A percentile compares a stretch with the other conserved stretches of the same genome.
These are phyloP conservation scores for Pitangus sulphuratus DNA, from an alignment of 2,797 vertebrate species.

Conservation along the genomic window DNA sequence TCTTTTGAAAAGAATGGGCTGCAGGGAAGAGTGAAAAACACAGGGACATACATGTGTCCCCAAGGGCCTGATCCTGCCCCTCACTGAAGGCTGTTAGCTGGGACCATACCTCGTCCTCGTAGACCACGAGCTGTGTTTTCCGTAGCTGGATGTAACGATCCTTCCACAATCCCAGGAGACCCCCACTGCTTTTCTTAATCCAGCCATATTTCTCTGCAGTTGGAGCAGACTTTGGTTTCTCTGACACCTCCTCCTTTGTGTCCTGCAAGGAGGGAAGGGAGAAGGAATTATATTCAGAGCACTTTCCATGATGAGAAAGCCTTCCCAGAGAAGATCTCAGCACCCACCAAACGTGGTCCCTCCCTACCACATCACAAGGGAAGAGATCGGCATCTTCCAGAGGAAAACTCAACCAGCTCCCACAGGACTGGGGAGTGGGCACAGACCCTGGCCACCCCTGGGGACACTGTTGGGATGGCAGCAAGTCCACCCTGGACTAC, in stretches of 20 bases:
- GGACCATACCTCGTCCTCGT: slow-evolving; percentile 87
- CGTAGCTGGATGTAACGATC: slow-evolving; percentile 90
- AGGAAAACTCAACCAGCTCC: background rate
- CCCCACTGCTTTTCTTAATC: slow-evolving; percentile 91
- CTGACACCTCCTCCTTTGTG: slow-evolving; percentile 79
- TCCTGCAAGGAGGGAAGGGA: slow-evolving; percentile 60
- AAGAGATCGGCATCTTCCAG: background rate
- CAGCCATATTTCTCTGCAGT: slow-evolving; percentile 87
- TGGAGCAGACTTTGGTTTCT: slow-evolving; percentile 73
- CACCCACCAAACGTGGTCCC: background rate
- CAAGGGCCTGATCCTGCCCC: background rate
- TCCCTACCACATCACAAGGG: background rate
- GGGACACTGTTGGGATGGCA: background rate
- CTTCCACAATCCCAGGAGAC: slow-evolving; percentile 88
- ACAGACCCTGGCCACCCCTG: background rate
- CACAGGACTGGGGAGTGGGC: background rate
- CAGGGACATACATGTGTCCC: background rate
- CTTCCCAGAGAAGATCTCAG: background rate
- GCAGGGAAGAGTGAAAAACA: background rate
- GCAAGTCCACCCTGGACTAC: background rate
- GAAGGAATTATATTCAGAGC: background rate
- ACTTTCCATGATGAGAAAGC: background rate
- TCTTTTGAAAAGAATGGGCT: background rate
- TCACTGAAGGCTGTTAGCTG: background rate
- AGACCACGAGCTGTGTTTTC: slow-evolving; percentile 85